A percentile compares a stretch with the other conserved stretches of the same genome.
phyloP scores from a whole-genome alignment of 2,113 vertebrate genomes.

The Motacilla tschutschensis region DNA sequence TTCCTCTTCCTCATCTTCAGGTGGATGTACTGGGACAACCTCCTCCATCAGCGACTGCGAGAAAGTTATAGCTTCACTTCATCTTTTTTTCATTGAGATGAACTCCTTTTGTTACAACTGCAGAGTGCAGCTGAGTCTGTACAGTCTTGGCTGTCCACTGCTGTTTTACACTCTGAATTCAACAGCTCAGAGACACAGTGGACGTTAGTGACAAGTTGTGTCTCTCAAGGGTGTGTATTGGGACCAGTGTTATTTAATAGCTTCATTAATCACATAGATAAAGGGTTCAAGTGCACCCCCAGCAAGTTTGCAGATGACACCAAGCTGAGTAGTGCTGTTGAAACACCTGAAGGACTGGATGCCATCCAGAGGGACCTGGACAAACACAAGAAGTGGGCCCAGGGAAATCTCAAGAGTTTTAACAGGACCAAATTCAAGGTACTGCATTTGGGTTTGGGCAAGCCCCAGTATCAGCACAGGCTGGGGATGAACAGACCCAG shows the following conservation, averaged over 20 bases:
- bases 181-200: not conserved
- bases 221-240: not conserved
- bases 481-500: not conserved
- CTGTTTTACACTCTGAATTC: not conserved
- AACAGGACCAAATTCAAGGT: not conserved
- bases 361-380: not conserved
- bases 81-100: not conserved
- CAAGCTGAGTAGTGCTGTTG: not conserved
- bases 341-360: not conserved
- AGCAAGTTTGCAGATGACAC: not conserved
- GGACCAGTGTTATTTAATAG: not conserved
- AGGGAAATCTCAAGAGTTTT: not conserved
- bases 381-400: not conserved
- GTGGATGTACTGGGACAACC: not conserved
- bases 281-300: not conserved
- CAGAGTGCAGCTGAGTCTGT: not conserved
- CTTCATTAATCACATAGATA: not conserved
- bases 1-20: not conserved
- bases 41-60: rapidly evolving
- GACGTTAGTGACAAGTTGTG: not conserved
- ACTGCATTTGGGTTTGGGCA: rapidly evolving
- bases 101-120: not conserved
- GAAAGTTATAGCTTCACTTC: not conserved
- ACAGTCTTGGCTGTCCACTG: not conserved
- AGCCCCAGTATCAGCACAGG: rapidly evolving